A percentile compares a stretch with the other conserved stretches of the same genome.
Evolutionary conservation across 2,797 vertebrate genomes (phyloP).

Genomic region (Falco cherrug): DNA sequence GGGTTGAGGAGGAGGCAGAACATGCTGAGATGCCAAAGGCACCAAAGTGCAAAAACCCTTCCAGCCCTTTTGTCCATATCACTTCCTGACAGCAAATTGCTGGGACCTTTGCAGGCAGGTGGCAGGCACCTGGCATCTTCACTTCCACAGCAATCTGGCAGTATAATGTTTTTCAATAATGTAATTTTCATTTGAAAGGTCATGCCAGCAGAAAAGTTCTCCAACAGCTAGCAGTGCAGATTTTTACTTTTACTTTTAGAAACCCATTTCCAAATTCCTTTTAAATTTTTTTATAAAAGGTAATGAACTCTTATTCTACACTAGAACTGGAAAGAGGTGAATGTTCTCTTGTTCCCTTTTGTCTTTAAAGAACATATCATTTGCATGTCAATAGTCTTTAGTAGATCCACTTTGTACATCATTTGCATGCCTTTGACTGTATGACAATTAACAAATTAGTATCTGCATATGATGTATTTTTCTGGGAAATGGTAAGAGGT

Average conservation of each 20-base stretch:
- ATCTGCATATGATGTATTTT: background rate
- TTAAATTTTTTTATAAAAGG: background rate
- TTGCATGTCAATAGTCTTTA: background rate
- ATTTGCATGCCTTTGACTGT: conserved; percentile 3
- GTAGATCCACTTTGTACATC: background rate
- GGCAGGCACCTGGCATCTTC: background rate
- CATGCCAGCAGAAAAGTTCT: background rate
- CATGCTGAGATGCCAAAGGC: background rate
- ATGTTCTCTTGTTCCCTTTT: background rate
- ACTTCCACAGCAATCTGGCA: background rate
- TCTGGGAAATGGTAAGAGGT: background rate
- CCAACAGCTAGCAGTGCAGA: background rate
- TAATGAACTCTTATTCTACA: background rate
- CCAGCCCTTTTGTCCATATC: background rate
- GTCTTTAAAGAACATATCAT: background rate
- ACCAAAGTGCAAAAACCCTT: background rate
- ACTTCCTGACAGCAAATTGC: background rate
- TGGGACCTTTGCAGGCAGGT: background rate
- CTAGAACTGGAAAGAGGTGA: background rate
- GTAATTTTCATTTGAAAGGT: background rate
- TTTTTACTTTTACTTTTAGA: background rate
- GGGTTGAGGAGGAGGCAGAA: background rate
- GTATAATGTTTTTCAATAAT: background rate
- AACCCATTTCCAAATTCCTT: background rate
- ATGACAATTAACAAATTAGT: conserved; percentile 35